phyloP scores from a whole-genome alignment of 2,888 invertebrate genomes.

The Sphecodes monilicornis region DNA sequence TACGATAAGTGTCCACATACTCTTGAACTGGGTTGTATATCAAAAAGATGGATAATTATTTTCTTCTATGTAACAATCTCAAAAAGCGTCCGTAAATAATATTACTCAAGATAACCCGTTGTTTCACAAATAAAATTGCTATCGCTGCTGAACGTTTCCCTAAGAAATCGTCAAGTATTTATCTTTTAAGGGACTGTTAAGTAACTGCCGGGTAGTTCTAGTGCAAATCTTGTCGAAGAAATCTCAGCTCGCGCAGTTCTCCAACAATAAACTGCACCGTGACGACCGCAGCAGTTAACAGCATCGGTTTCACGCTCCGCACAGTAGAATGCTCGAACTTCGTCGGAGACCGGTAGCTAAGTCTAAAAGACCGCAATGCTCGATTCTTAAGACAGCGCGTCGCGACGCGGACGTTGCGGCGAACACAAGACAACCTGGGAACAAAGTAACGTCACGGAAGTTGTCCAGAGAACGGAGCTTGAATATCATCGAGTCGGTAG shows the following conservation, averaged over 20 bases:
- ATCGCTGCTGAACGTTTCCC: too few species aligned
- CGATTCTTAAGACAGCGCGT: background rate
- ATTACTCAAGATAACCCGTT: too few species aligned
- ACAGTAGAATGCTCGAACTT: background rate
- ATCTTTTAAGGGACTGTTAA: background rate
- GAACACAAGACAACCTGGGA: background rate
- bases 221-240: background rate
- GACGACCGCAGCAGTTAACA: background rate
- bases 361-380: constrained; percentile 6
- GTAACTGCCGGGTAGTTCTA: background rate
- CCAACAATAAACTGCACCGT: background rate
- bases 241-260: background rate
- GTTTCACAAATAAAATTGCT: too few species aligned
- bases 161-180: too few species aligned
- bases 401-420: too few species aligned
- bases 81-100: too few species aligned
- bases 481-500: background rate
- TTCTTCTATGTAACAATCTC: too few species aligned
- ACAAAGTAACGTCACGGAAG: constrained; percentile 9
- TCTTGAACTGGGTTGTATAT: too few species aligned
- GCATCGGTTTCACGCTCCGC: background rate
- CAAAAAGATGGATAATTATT: too few species aligned
- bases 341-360: background rate
- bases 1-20: too few species aligned
- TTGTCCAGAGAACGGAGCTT: background rate